Evolutionary conservation across 2,797 vertebrate species (phyloP).

Genomic region (Vespertilio murinus): DNA sequence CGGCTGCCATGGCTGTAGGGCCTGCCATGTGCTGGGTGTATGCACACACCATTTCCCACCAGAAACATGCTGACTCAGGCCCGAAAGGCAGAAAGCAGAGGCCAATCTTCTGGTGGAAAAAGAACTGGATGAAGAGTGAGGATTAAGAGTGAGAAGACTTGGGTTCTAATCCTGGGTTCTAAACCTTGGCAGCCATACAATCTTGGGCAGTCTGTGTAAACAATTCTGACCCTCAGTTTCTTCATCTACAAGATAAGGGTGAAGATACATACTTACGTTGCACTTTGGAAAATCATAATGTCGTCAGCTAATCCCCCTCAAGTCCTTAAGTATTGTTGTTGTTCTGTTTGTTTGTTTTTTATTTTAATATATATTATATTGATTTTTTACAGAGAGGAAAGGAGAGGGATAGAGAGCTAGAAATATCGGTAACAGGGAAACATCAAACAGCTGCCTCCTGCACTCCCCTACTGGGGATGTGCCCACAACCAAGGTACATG

Average conservation of each 20-base stretch:
- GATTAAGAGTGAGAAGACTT: neutral
- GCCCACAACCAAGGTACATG: no score
- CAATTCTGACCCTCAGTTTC: neutral
- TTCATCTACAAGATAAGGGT: neutral
- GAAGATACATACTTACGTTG: neutral
- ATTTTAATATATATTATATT: no score
- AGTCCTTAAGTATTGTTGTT: no score
- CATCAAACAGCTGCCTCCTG: no score
- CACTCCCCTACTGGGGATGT: no score
- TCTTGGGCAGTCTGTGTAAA: neutral
- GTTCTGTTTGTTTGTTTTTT: no score
- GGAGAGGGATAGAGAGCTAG: no score
- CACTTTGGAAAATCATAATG: neutral
- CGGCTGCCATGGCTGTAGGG: neutral
- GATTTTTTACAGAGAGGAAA: no score
- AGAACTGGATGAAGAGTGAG: neutral
- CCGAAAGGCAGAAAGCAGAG: neutral
- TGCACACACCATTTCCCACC: neutral
- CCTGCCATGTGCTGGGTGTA: fast-evolving
- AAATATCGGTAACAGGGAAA: no score
- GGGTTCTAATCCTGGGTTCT: neutral
- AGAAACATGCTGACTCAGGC: neutral
- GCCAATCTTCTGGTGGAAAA: neutral
- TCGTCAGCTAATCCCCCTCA: neutral
- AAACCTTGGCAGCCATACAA: neutral